A percentile compares a stretch with the other conserved stretches of the same genome.
phyloP scores from a whole-genome alignment of 2,113 vertebrate genomes.

The Polypterus senegalus region DNA sequence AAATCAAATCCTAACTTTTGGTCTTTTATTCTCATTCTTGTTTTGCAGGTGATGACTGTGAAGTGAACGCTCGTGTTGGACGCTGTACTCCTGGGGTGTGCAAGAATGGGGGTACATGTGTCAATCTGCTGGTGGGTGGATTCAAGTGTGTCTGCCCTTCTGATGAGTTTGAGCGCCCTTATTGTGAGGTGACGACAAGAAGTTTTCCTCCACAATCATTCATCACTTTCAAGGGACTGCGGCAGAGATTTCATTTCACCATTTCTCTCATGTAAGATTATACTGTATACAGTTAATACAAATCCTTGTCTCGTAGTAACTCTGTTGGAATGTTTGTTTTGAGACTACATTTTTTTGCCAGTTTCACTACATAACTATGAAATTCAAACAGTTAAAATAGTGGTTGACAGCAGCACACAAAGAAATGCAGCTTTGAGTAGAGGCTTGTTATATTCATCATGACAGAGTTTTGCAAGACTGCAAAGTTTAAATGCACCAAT shows the following conservation, averaged over 20 bases:
- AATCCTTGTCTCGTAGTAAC: no score
- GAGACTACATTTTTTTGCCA: no score
- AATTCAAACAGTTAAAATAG: no score
- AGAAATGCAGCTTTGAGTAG: no score
- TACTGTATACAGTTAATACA: no score
- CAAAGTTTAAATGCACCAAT: no score
- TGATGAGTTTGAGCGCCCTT: conserved; percentile 48
- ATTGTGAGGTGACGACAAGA: conserved; percentile 56
- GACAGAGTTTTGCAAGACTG: no score
- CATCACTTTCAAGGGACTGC: conserved; percentile 61
- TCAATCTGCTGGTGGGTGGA: conserved; percentile 60
- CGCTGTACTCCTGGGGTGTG: conserved; percentile 54
- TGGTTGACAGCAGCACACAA: no score
- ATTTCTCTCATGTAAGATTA: conserved; percentile 55
- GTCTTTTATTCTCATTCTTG: conserved; percentile 11
- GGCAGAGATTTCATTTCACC: conserved; percentile 64
- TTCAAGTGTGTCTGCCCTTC: conserved; percentile 59
- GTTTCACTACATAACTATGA: no score
- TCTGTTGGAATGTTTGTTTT: no score
- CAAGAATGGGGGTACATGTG: conserved; percentile 58
- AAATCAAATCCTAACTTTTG: no score
- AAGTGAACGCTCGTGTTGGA: conserved; percentile 47
- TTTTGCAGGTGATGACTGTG: conserved; percentile 50
- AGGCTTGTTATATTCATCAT: no score
- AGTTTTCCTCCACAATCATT: conserved; percentile 60